Conservation (phyloP, 2,888 invertebrate genomes). For the Steromphala cineraria region DNA sequence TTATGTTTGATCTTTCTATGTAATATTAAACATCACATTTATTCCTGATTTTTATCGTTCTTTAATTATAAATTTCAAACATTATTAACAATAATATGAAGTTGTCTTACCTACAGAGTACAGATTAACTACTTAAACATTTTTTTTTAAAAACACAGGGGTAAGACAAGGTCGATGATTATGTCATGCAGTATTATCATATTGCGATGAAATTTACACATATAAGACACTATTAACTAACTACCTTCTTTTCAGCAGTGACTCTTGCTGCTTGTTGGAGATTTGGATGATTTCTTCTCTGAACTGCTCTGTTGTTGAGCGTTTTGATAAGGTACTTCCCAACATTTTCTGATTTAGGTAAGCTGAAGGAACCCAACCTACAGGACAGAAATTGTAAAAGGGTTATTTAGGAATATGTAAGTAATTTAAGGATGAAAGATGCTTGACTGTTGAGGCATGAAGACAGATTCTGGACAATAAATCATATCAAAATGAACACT, state of each 20-base stretch:
- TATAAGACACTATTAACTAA: neutral
- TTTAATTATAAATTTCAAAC: no score
- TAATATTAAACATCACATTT: no score
- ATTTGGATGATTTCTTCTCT: conserved; percentile 68
- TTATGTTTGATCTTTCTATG: no score
- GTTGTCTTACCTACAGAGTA: no score
- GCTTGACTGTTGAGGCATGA: neutral
- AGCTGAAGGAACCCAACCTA: conserved; percentile 83
- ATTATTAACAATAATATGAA: no score
- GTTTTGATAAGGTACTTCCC: conserved; percentile 38
- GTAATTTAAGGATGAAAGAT: neutral
- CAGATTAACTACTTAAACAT: no score
- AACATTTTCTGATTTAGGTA: conserved; percentile 76
- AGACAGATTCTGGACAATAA: neutral
- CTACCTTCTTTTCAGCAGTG: conserved; percentile 75
- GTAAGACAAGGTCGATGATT: neutral
- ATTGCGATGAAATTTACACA: neutral
- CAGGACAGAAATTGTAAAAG: neutral
- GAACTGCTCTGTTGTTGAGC: conserved; percentile 71
- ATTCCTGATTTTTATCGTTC: no score
- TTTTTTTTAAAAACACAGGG: neutral
- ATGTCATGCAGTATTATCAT: neutral
- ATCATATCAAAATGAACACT: neutral
- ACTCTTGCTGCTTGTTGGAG: conserved; percentile 71
- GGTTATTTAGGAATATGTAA: neutral